A percentile compares a stretch with the other conserved stretches of the same genome.
Evolutionary conservation across 2,888 invertebrate species (phyloP).

Genomic region (Zeuzera pyrina): DNA sequence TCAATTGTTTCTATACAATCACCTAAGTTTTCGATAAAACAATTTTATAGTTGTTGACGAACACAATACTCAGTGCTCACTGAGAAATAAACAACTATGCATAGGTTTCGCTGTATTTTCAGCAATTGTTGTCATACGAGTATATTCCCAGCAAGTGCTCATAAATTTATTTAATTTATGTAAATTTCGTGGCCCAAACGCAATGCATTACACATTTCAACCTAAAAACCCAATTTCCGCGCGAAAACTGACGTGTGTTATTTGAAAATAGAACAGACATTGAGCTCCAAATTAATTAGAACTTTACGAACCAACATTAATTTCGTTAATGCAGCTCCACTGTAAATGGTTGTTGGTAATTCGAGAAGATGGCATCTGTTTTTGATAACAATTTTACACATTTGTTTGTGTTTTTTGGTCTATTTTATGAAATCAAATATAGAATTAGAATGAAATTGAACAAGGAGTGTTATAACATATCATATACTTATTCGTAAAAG

Average conservation of each 20-base stretch:
- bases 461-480: too few species aligned
- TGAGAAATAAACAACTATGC: too few species aligned
- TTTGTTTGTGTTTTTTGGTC: conserved; percentile 7
- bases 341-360: conserved; percentile 4
- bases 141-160: too few species aligned
- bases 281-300: conserved; percentile 3
- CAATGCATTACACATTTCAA: conserved; percentile 27
- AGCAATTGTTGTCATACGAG: too few species aligned
- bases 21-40: too few species aligned
- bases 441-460: background rate
- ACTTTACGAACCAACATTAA: background rate
- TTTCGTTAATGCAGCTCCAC: background rate
- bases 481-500: too few species aligned
- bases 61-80: too few species aligned
- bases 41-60: too few species aligned
- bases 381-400: conserved; percentile 3
- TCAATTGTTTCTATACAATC: too few species aligned
- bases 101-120: too few species aligned
- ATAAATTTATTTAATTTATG: too few species aligned
- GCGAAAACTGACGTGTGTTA: conserved; percentile 12
- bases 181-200: conserved; percentile 23
- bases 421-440: too few species aligned
- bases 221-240: conserved; percentile 42
- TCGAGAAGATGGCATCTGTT: conserved; percentile 1
- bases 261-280: conserved; percentile 15